These are phyloP conservation scores for Nematostella vectensis DNA, from an alignment of 92 coral and sea anemone genomes.

Conservation along the genomic window DNA sequence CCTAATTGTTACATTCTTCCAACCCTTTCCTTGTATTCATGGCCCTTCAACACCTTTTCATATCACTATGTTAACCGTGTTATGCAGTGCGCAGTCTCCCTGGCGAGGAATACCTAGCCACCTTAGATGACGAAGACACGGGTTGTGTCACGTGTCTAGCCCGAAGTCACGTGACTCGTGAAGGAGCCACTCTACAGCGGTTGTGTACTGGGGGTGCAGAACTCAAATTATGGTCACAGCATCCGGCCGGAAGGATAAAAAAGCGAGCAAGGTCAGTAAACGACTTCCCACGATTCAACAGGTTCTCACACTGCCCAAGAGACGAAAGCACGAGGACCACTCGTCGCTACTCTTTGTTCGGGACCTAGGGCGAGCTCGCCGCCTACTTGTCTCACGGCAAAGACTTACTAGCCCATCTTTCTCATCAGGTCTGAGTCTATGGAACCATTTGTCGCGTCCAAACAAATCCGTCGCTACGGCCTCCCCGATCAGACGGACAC, in stretches of 20 bases:
- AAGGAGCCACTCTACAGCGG: slow-evolving; percentile 59
- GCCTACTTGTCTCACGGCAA: too few species aligned
- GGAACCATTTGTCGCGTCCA: slow-evolving; percentile 62
- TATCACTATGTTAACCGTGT: background rate
- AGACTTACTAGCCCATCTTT: too few species aligned
- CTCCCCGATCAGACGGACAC: slow-evolving; percentile 69
- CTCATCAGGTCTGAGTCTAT: slow-evolving; percentile 67
- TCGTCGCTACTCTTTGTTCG: too few species aligned
- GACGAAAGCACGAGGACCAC: too few species aligned
- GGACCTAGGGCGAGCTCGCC: too few species aligned
- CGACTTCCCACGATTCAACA: too few species aligned
- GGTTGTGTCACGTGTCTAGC: slow-evolving; percentile 85
- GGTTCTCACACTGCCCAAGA: too few species aligned
- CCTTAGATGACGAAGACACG: slow-evolving; percentile 82
- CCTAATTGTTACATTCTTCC: too few species aligned
- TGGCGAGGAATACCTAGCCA: slow-evolving; percentile 76
- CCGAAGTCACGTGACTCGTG: slow-evolving; percentile 59
- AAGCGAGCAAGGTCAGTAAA: slow-evolving; percentile 74
- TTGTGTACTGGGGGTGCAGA: slow-evolving; percentile 93
- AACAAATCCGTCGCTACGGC: slow-evolving; percentile 86
- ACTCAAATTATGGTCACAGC: slow-evolving; percentile 86
- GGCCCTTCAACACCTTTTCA: too few species aligned
- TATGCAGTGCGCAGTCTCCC: slow-evolving; percentile 90
- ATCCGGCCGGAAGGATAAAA: slow-evolving; percentile 58
- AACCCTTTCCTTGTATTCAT: too few species aligned